A percentile compares a stretch with the other conserved stretches of the same genome.
Evolutionary conservation across 2,113 vertebrate genomes (phyloP).

Genomic region (Gambusia affinis): DNA sequence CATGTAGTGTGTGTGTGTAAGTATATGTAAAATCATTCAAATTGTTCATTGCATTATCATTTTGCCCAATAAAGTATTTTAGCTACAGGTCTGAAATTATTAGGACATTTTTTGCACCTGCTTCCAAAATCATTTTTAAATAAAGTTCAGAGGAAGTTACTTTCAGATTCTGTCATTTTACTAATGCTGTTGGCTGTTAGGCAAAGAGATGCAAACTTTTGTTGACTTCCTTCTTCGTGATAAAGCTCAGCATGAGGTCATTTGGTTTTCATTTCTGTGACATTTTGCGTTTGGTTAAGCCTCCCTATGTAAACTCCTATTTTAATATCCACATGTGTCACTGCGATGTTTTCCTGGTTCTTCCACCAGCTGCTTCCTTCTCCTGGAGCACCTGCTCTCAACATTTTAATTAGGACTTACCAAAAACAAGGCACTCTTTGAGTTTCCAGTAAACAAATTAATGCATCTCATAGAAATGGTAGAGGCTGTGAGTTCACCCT

Average conservation of each 20-base stretch:
- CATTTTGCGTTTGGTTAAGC: neutral
- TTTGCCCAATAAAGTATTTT: too few relatives aligned
- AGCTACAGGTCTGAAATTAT: too few relatives aligned
- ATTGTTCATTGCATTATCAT: too few relatives aligned
- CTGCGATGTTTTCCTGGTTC: neutral
- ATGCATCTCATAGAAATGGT: neutral
- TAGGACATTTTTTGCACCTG: too few relatives aligned
- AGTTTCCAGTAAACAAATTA: constrained; percentile 4
- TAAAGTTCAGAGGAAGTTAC: too few relatives aligned
- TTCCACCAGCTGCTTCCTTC: neutral
- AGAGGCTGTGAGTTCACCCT: neutral
- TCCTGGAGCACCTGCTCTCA: neutral
- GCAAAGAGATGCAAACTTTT: neutral
- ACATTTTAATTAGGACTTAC: neutral
- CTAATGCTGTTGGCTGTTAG: neutral
- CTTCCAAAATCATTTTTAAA: too few relatives aligned
- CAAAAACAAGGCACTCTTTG: neutral
- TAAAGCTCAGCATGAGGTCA: neutral
- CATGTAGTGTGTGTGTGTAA: too few relatives aligned
- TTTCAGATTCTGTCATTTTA: too few relatives aligned
- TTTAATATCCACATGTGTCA: neutral
- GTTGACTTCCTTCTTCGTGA: neutral
- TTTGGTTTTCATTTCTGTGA: neutral
- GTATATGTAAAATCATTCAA: too few relatives aligned
- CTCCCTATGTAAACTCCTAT: neutral